Conservation (phyloP, 37 sponge, comb jelly and placozoan genomes). For the Ephydatia muelleri region DNA sequence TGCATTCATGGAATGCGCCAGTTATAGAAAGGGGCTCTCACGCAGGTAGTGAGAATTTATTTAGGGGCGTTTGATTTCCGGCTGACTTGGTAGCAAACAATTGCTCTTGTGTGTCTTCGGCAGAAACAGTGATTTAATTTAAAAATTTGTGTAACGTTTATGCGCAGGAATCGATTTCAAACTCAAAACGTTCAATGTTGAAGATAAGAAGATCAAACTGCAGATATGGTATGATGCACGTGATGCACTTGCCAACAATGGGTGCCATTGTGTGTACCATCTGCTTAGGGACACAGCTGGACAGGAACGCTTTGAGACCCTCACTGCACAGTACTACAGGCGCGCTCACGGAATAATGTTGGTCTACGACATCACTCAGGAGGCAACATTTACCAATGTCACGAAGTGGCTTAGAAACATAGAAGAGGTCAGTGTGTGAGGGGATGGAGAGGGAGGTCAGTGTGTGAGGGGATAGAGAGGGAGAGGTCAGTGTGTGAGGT, state of each 20-base stretch:
- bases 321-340: constrained; percentile 86
- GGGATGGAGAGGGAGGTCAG: not conserved
- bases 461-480: not conserved
- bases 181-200: constrained; percentile 68
- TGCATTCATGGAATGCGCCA: no score
- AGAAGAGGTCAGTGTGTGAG: constrained; percentile 65
- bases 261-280: not conserved
- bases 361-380: constrained; percentile 84
- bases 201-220: constrained; percentile 66
- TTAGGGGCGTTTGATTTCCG: not conserved
- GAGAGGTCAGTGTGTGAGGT: not conserved
- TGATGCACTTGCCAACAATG: not conserved
- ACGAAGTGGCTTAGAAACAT: constrained; percentile 80
- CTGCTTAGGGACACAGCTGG: constrained; percentile 85
- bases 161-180: constrained; percentile 89
- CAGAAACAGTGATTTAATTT: no score
- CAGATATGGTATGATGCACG: constrained; percentile 87
- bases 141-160: not conserved
- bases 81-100: no score
- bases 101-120: no score
- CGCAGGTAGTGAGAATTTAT: no score
- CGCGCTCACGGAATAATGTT: constrained; percentile 82
- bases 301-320: constrained; percentile 90
- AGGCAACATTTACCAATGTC: constrained; percentile 75
- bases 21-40: no score